Conservation (phyloP, 2,797 vertebrate species). For the Denticeps clupeoides region DNA sequence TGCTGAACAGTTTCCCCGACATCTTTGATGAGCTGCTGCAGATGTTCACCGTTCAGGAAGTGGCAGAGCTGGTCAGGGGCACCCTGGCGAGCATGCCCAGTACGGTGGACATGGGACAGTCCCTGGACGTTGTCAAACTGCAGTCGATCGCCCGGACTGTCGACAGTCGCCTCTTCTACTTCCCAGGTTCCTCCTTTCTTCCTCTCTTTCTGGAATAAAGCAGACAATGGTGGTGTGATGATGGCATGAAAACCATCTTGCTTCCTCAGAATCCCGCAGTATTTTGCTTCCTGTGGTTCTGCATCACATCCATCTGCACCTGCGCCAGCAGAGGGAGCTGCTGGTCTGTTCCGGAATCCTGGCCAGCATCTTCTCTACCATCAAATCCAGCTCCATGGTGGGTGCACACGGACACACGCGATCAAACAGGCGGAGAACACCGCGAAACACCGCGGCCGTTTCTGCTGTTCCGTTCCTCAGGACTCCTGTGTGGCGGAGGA, state of each 20-base stretch:
- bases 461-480: no score
- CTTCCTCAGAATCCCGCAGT: slow-evolving; percentile 95
- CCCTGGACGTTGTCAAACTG: slow-evolving; percentile 97
- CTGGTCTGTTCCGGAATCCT: slow-evolving; percentile 97
- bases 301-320: slow-evolving; percentile 95
- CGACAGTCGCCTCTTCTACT: slow-evolving; percentile 93
- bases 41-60: slow-evolving; percentile 98
- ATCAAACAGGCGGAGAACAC: background rate
- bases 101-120: slow-evolving; percentile 95
- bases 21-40: slow-evolving; percentile 96
- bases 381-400: slow-evolving; percentile 94
- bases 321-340: slow-evolving; percentile 96
- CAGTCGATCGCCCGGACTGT: slow-evolving; percentile 95
- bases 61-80: slow-evolving; percentile 90
- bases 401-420: slow-evolving; percentile 23
- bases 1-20: slow-evolving; percentile 93
- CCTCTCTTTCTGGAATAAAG: background rate
- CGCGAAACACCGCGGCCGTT: no score
- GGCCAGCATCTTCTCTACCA: slow-evolving; percentile 94
- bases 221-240: no score
- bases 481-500: slow-evolving; percentile 95
- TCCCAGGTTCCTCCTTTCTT: slow-evolving; percentile 64
- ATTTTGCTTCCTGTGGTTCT: slow-evolving; percentile 93
- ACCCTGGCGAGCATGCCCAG: slow-evolving; percentile 97
- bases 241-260: no score